A percentile compares a stretch with the other conserved stretches of the same genome.
Evolutionary conservation across 23 tunicate species (phyloP).

Genomic region (Styela plicata): DNA sequence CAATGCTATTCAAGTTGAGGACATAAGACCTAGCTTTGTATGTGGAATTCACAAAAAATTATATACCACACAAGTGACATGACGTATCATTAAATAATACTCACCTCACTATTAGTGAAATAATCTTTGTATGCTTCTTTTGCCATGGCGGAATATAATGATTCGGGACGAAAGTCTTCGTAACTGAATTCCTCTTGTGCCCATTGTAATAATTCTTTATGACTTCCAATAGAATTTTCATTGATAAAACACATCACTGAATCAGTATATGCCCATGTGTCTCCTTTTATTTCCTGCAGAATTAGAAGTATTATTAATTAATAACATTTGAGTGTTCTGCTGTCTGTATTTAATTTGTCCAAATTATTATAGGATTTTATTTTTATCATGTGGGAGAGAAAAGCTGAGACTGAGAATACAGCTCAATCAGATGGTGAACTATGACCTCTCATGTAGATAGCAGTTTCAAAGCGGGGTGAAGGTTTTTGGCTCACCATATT

Average conservation of each 20-base stretch:
- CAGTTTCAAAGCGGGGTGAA: too few species aligned
- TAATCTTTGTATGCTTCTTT: constrained; percentile 64
- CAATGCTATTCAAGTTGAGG: neutral
- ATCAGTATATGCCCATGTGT: constrained; percentile 64
- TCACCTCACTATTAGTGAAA: constrained; percentile 58
- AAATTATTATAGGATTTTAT: too few species aligned
- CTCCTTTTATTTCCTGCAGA: constrained; percentile 67
- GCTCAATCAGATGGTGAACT: too few species aligned
- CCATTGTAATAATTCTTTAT: constrained; percentile 63
- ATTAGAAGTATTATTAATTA: too few species aligned
- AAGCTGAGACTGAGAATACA: too few species aligned
- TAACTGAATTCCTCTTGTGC: constrained; percentile 56
- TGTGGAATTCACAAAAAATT: neutral
- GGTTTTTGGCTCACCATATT: too few species aligned
- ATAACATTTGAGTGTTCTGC: too few species aligned
- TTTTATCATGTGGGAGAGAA: too few species aligned
- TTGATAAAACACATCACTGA: constrained; percentile 72
- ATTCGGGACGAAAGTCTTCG: constrained; percentile 75
- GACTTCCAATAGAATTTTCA: constrained; percentile 40
- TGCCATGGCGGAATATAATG: constrained; percentile 63
- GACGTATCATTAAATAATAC: neutral
- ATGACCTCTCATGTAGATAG: too few species aligned
- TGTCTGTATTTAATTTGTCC: too few species aligned
- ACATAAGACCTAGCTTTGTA: neutral
- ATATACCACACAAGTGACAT: neutral